phyloP scores from a whole-genome alignment of 1,140 invertebrate genomes.

The Notospermus geniculatus region DNA sequence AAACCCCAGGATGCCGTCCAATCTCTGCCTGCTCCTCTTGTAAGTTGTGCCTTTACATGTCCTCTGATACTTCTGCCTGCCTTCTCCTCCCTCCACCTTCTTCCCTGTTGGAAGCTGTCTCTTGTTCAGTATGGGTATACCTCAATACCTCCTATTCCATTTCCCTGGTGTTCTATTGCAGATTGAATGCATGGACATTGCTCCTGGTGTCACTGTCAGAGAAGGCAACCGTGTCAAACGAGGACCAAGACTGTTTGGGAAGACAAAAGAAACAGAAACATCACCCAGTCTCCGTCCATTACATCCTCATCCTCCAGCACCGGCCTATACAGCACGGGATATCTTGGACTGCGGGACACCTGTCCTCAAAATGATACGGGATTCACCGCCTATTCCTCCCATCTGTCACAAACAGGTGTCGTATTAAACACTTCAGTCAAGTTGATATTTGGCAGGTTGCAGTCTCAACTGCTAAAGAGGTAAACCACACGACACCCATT shows the following conservation, averaged over 20 bases:
- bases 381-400: constrained; percentile 44
- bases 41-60: too few species aligned
- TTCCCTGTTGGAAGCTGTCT: too few species aligned
- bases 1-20: too few species aligned
- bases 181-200: constrained; percentile 50
- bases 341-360: constrained; percentile 43
- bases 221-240: constrained; percentile 45
- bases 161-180: constrained; percentile 18
- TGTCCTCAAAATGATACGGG: constrained; percentile 35
- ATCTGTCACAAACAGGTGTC: too few species aligned
- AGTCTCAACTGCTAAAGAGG: too few species aligned
- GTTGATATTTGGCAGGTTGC: too few species aligned
- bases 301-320: constrained; percentile 21
- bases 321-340: constrained; percentile 36
- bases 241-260: constrained; percentile 32
- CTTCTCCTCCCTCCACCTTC: too few species aligned
- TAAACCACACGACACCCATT: too few species aligned
- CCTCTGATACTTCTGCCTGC: too few species aligned
- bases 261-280: not conserved
- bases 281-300: constrained; percentile 31
- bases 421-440: too few species aligned
- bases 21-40: too few species aligned
- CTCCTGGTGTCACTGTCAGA: constrained; percentile 43
- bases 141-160: not conserved
- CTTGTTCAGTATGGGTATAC: too few species aligned